Percentiles rank a stretch among this genome's conserved stretches.
Conservation (phyloP, 2,797 vertebrate genomes). For the Halcyon chelicuti region DNA sequence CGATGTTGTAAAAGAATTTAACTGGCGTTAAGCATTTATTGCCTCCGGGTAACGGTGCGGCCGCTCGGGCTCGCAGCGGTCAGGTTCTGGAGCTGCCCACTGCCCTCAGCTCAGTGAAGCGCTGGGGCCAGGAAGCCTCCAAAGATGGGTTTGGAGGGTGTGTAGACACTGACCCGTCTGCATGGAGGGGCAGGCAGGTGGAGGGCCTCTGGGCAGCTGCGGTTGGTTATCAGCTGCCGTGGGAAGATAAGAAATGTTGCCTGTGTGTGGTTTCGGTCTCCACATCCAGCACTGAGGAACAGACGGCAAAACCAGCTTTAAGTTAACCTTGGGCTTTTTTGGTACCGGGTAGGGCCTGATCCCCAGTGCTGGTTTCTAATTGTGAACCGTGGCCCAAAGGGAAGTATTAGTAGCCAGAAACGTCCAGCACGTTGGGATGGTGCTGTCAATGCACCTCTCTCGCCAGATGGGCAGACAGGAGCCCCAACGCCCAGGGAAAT, state of each 20-base stretch:
- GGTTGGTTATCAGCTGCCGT: not conserved
- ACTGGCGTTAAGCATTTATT: not conserved
- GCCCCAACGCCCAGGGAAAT: not conserved
- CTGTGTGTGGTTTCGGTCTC: not conserved
- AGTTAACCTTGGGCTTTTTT: not conserved
- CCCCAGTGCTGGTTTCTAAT: not conserved
- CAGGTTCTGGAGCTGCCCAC: not conserved
- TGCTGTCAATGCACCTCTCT: not conserved
- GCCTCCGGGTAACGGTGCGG: not conserved
- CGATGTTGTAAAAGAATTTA: not conserved
- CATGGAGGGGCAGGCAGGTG: not conserved
- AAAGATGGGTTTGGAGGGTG: not conserved
- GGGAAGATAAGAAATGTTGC: not conserved
- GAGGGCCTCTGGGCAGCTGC: not conserved
- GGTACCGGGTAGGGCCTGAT: not conserved
- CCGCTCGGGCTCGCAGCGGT: not conserved
- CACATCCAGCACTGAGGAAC: not conserved
- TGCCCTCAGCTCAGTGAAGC: not conserved
- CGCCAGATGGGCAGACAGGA: not conserved
- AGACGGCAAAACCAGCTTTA: not conserved
- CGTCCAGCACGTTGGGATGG: not conserved
- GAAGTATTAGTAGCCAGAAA: constrained; percentile 4
- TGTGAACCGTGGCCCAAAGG: not conserved
- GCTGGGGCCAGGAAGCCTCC: not conserved
- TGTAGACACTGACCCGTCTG: not conserved